Evolutionary conservation across 1,140 invertebrate species (phyloP).

Genomic region (Diploscapter pachys): DNA sequence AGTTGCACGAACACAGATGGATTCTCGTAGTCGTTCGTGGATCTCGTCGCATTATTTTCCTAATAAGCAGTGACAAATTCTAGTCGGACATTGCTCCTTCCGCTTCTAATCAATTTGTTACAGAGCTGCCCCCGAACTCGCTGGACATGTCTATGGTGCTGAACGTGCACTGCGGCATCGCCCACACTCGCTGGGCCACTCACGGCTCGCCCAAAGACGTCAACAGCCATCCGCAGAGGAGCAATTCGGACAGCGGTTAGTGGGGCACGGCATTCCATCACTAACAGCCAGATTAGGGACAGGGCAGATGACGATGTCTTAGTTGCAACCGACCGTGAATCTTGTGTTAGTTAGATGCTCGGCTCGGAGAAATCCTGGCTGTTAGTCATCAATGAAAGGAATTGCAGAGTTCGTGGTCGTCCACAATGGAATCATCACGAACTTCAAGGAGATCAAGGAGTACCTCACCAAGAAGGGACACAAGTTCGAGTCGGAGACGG

Average conservation of each 20-base stretch:
- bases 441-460: constrained; percentile 97
- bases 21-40: too few species aligned
- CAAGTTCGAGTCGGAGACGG: constrained; percentile 94
- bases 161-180: constrained; percentile 86
- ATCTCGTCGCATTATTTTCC: too few species aligned
- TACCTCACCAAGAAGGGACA: constrained; percentile 73
- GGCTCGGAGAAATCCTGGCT: constrained; percentile 25
- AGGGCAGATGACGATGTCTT: too few species aligned
- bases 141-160: constrained; percentile 74
- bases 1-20: too few species aligned
- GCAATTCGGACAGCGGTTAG: constrained; percentile 73
- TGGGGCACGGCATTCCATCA: too few species aligned
- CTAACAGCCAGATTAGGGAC: too few species aligned
- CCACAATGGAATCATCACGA: constrained; percentile 98
- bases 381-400: not conserved
- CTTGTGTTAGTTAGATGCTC: too few species aligned
- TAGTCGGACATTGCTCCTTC: too few species aligned
- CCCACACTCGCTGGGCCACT: constrained; percentile 98
- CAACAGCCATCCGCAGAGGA: constrained; percentile 95
- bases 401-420: constrained; percentile 83
- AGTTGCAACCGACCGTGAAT: not conserved
- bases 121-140: not conserved
- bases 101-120: too few species aligned
- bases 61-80: too few species aligned
- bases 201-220: constrained; percentile 87